Conservation (phyloP, 2,797 vertebrate species). For the Etheostoma perlongum region DNA sequence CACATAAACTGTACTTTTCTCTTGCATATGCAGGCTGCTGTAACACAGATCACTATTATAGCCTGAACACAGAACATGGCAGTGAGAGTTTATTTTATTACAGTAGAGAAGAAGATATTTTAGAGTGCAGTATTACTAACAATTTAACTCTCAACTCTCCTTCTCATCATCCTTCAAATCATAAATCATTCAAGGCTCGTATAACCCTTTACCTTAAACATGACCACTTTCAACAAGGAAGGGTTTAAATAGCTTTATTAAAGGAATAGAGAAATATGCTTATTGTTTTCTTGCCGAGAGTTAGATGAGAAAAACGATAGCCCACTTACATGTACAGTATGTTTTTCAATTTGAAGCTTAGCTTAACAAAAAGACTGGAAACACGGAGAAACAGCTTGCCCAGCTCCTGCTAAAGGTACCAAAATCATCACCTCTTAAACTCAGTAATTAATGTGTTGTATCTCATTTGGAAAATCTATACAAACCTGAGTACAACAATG, state of each 20-base stretch:
- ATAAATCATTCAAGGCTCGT: neutral
- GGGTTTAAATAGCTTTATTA: neutral
- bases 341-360: neutral
- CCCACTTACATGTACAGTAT: too few species aligned
- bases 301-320: neutral
- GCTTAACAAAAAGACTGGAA: neutral
- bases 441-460: neutral
- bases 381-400: neutral
- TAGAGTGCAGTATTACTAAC: neutral
- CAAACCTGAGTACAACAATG: neutral
- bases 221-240: neutral
- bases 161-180: neutral
- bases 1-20: neutral
- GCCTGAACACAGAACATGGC: neutral
- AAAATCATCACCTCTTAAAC: neutral
- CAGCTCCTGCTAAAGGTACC: neutral
- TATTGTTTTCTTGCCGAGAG: neutral
- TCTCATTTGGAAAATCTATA: neutral
- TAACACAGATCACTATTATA: neutral
- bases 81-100: slow-evolving; percentile 1
- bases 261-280: neutral
- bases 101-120: neutral
- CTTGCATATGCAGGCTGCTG: neutral
- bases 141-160: neutral
- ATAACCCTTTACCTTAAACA: neutral